These are phyloP conservation scores for Holothuria leucospilota DNA, from an alignment of 53 echinoderm and acorn worm species.

Conservation along the genomic window DNA sequence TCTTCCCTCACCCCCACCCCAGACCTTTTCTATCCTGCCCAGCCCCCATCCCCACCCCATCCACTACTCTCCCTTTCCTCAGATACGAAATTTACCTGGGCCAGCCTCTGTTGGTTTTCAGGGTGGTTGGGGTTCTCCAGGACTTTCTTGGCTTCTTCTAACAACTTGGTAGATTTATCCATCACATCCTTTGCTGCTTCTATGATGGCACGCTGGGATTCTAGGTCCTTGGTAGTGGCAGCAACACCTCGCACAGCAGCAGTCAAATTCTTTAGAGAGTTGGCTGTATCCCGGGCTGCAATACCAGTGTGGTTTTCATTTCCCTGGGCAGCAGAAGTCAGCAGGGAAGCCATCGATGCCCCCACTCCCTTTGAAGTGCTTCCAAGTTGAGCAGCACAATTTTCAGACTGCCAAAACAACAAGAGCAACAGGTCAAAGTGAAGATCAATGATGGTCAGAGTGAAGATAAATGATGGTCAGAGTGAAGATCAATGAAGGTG, in stretches of 20 bases:
- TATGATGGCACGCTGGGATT: slow-evolving; percentile 73
- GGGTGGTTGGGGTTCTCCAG: slow-evolving; percentile 85
- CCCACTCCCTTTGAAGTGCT: slow-evolving; percentile 96
- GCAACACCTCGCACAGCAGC: slow-evolving; percentile 89
- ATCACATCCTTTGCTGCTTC: slow-evolving; percentile 89
- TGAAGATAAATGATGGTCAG: too few species aligned
- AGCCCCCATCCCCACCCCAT: too few species aligned
- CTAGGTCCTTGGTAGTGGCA: slow-evolving; percentile 69
- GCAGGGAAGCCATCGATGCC: slow-evolving; percentile 94
- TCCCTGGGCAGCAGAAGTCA: slow-evolving; percentile 93
- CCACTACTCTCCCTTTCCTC: too few species aligned
- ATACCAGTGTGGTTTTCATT: slow-evolving; percentile 97
- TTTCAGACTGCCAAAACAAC: slow-evolving; percentile 64
- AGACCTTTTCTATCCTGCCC: too few species aligned
- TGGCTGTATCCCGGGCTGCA: slow-evolving; percentile 93
- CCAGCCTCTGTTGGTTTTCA: slow-evolving; percentile 87
- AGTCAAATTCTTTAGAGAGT: slow-evolving; percentile 83
- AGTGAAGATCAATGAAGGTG: background rate
- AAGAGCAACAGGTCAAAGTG: background rate
- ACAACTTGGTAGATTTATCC: slow-evolving; percentile 83
- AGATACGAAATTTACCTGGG: slow-evolving; percentile 69
- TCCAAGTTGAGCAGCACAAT: slow-evolving; percentile 82
- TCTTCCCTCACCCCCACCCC: too few species aligned
- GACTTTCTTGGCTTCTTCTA: slow-evolving; percentile 92
- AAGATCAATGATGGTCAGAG: too few species aligned